Conservation (phyloP, 2,113 vertebrate genomes). For the Strigops habroptila region DNA sequence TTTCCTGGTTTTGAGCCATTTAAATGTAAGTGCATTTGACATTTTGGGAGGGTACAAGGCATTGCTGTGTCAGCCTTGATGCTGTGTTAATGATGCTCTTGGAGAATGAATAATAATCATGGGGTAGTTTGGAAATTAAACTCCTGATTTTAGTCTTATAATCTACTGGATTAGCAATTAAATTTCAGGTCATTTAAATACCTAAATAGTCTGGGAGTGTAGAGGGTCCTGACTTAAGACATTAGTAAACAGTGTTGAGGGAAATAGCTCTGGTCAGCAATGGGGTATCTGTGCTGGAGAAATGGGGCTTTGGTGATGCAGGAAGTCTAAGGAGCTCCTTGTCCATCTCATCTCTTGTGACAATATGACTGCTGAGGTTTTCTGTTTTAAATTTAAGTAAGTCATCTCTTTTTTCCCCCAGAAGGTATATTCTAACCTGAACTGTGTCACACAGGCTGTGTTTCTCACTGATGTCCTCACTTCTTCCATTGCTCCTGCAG, state of each 20-base stretch:
- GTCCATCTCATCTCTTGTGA: background rate
- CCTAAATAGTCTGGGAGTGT: background rate
- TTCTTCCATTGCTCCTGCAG: background rate
- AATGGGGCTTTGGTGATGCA: background rate
- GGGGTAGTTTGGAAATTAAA: background rate
- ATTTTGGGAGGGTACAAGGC: background rate
- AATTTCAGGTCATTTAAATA: background rate
- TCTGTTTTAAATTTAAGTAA: background rate
- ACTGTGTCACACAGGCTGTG: rapidly evolving
- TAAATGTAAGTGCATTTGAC: background rate
- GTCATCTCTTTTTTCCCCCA: background rate
- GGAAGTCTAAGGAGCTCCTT: background rate
- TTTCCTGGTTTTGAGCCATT: background rate
- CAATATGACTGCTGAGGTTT: background rate
- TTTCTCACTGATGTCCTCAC: background rate
- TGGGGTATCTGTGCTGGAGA: background rate
- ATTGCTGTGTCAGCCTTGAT: background rate
- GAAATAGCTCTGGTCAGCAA: background rate
- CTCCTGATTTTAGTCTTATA: background rate
- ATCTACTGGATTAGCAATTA: background rate
- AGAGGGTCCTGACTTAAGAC: background rate
- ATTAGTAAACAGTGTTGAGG: background rate
- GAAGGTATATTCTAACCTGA: background rate
- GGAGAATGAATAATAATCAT: background rate
- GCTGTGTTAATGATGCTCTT: background rate